Evolutionary conservation across 2,797 vertebrate genomes (phyloP).

Genomic region (Poeciliopsis gracilis): DNA sequence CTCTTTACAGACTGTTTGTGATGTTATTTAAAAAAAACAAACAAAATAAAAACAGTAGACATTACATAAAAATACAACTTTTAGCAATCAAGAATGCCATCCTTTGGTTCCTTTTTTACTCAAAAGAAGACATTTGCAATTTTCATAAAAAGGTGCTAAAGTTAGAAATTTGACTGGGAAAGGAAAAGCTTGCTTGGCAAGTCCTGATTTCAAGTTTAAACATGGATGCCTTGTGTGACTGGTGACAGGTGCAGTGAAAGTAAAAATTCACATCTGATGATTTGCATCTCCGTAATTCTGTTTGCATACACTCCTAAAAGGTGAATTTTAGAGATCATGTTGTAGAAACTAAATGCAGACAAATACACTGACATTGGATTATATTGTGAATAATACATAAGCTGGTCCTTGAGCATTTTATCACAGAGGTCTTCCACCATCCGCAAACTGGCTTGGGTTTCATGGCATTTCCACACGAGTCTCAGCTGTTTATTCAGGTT

Average conservation of each 20-base stretch:
- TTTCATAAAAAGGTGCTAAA: neutral
- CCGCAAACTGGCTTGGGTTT: neutral
- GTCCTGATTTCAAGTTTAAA: neutral
- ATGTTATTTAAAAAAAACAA: neutral
- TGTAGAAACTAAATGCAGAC: neutral
- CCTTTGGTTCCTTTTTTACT: neutral
- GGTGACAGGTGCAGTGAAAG: neutral
- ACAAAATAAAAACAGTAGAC: neutral
- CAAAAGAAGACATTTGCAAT: neutral
- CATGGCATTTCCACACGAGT: neutral
- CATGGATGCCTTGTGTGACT: neutral
- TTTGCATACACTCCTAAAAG: neutral
- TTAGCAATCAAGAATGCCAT: neutral
- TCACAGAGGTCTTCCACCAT: neutral
- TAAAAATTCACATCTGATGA: neutral
- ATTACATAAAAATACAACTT: neutral
- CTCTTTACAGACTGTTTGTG: neutral
- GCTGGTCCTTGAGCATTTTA: neutral
- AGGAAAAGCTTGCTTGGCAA: neutral
- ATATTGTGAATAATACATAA: neutral
- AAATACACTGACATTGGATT: neutral
- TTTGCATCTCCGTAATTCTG: neutral
- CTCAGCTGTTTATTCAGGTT: neutral
- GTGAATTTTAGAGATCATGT: neutral
- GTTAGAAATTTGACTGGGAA: neutral